A percentile compares a stretch with the other conserved stretches of the same genome.
Evolutionary conservation across 2,797 vertebrate species (phyloP).

Genomic region (Arrhamphus sclerolepis): DNA sequence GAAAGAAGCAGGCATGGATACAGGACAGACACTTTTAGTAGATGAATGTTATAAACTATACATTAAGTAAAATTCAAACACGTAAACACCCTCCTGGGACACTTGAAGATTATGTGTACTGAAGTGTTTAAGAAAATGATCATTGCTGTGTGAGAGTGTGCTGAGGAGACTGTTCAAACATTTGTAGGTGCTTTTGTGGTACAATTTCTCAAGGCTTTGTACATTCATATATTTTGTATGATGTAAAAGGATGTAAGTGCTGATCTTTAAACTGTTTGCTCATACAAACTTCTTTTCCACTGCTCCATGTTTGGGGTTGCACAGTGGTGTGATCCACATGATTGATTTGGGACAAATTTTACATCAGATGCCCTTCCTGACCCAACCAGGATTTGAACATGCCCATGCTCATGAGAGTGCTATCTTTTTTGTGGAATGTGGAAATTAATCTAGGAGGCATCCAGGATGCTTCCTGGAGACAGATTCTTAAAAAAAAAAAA

Average conservation of each 20-base stretch:
- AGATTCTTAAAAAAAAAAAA: too few species aligned
- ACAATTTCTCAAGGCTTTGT: not conserved
- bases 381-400: too few species aligned
- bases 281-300: too few species aligned
- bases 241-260: constrained; percentile 3
- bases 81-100: constrained; percentile 14
- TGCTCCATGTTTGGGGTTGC: too few species aligned
- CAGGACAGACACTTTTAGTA: not conserved
- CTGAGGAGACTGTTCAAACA: constrained; percentile 8
- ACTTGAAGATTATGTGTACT: constrained; percentile 18
- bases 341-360: too few species aligned
- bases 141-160: constrained; percentile 10
- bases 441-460: not conserved
- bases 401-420: too few species aligned
- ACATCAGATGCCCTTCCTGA: too few species aligned
- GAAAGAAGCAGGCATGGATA: too few species aligned
- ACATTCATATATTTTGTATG: constrained; percentile 13
- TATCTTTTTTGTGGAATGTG: not conserved
- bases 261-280: not conserved
- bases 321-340: too few species aligned
- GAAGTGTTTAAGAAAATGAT: constrained; percentile 19
- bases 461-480: too few species aligned
- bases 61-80: constrained; percentile 6
- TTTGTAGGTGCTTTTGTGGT: constrained; percentile 32
- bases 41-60: not conserved